Percentiles rank a stretch among this genome's conserved stretches.
phyloP scores from a whole-genome alignment of 2,797 vertebrate species.

The Nyctalus aviator region DNA sequence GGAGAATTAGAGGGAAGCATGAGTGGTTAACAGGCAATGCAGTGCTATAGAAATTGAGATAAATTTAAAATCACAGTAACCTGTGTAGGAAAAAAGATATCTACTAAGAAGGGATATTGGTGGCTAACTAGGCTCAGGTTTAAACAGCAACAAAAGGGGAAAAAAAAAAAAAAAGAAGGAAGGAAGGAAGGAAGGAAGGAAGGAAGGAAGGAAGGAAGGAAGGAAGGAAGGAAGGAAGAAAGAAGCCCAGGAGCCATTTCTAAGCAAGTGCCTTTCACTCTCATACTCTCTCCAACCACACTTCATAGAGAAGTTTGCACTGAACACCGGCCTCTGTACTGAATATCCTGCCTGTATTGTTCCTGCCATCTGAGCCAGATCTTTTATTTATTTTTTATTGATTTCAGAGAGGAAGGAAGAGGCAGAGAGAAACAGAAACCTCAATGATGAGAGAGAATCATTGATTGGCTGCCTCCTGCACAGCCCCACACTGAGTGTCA shows the following conservation, averaged over 20 bases:
- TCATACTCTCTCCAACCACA: background rate
- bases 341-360: background rate
- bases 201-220: fast-evolving
- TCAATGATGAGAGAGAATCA: too few relatives aligned
- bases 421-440: too few relatives aligned
- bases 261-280: background rate
- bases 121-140: background rate
- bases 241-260: background rate
- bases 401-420: too few relatives aligned
- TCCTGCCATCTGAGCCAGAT: background rate
- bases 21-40: background rate
- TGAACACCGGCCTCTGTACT: background rate
- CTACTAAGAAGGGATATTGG: background rate
- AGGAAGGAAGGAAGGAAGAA: too few relatives aligned
- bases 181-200: background rate
- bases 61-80: background rate
- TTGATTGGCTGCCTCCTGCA: too few relatives aligned
- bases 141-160: background rate
- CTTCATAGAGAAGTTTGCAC: background rate
- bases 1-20: background rate
- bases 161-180: background rate
- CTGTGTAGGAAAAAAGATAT: background rate
- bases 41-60: background rate
- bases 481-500: too few relatives aligned
- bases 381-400: background rate